Evolutionary conservation across 2,797 vertebrate genomes (phyloP), one percentile per base, ranked within the genome.

Genomic region (Rhinatrema bivittatum): DNA sequence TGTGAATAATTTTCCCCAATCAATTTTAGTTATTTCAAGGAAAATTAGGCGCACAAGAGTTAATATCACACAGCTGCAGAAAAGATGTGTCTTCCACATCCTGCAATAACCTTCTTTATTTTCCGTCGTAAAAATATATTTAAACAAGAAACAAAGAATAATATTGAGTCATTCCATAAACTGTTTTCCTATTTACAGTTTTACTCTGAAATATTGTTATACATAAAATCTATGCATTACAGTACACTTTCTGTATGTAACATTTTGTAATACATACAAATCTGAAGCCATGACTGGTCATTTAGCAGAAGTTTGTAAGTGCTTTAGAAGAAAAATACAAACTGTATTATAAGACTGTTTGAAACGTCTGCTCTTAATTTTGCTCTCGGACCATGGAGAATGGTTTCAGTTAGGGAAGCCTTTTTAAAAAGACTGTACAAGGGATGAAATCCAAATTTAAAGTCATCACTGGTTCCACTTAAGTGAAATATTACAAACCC

Each of bases 111-210:
- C 30, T 48, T 56, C 37, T 68, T 80, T 74, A 77, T 82, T 82
- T 80, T 68, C 76, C 68, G 58, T 81, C 68, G 82, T 76, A 84
- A 85, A 86, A 86, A 85, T 85, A 86, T 79, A 82, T 80, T 82
- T 81, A 73, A 77, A 82, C 67, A 72, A 73, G 61, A 71, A 78
- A 76, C 53, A 61, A 75, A 81, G 71, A 65, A 79, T 82, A 77
- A 81, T 80, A 84, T 69, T 5, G 47, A 74, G 68, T 79, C 76
- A 81, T 65, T 67, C 72, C 70, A 85, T 85, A 84, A 76, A 81
- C 64, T 78, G 58, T 32, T 70, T 81, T 83, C 77, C 67, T 81
- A 83, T 84, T 72, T 84, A 82, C 79, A 83, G 44, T 52, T 61
- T 56, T 60, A 62, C 47, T 64, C 52, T 50, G 68, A 55, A 81